Base-by-base conservation (phyloP, 2,797 vertebrate species). In the Balearica regulorum region DNA sequence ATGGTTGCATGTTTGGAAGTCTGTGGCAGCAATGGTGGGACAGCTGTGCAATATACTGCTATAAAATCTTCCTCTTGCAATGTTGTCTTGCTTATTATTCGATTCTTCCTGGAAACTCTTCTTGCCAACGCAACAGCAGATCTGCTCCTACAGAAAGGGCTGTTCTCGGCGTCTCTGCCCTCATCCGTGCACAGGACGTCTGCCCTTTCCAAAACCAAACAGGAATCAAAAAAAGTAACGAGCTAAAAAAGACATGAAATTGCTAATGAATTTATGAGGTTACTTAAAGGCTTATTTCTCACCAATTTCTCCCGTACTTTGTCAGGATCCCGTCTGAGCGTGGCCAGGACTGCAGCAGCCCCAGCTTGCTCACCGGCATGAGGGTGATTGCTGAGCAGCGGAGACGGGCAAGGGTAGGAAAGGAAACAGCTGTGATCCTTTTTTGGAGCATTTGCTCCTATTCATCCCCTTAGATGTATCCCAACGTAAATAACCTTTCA, bases 381-480 rank as follows among this genome's bases (percentile, higher is more conserved):
- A 77, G 61, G n/a, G 39, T 0, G 6, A 87, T 17, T 62, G 80
- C 87, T 65, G 86, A 43, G 87, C 19, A 9, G 70, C 84, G 69
- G 79, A 81, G 35, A 46, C 71, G 71, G 66, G 70, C 48, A 89
- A 87, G 94, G 94, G 85, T 78, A 90, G 90, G 94, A 97, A 89
- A 92, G 83, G 89, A 90, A 96, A 75, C 85, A 90, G 76, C 82
- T 94, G 61, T 58, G 83, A 92, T 86, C 82, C 70, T 88, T 86
- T 93, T 82, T 33, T 62, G 77, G 66, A 96, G 28, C 16, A 5
- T 79, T 87, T 89, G 78, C 71, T 96, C 80, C 66, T 89, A 33
- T 95, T 96, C 93, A 93, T 71, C 72, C 87, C 65, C 54, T 95
- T 69, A 96, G 90, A 93, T 31, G 31, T 61, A 89, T 89, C 65